Base-by-base conservation (phyloP, 2,113 vertebrate species). In the Rhodinocichla rosea region DNA sequence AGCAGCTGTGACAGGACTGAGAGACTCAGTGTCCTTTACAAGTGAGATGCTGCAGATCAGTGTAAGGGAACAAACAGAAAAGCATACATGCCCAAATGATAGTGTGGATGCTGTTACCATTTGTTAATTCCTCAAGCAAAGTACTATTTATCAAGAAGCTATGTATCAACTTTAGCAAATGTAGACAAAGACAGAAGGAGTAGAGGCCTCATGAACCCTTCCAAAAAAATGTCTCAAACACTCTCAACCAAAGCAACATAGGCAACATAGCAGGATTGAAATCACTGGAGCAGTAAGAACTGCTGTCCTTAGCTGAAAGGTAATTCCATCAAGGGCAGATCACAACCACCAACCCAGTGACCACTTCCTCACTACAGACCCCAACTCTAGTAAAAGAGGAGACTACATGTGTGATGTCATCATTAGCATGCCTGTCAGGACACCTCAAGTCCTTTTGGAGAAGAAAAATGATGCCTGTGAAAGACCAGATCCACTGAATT, bases 401-500 rank as follows among this genome's bases (percentile, higher is more conserved):
- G 15, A 45, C 23, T 67, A 33, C 23, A 17, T 1, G 1, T 74
- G 23, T 44, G 52, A 28, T 1, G 0, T 24, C 0, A 0, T 59
- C 15, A 74, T 74, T 49, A 71, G 42, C 49, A 35, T 1, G 0
- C 37, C 52, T 37, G 11, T 59, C 42, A 23, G 17, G 15, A 23
- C 15, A 70, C 23, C 11, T 49, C 42, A 73, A 37, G 23, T 78
- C 22, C 17, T 74, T 60, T 6, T 4, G 20, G 11, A 56, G n/a
- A 57, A 71, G 22, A 18, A 70, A 75, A 79, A 44, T 19, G 0
- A 63, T 26, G 19, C 27, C 40, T 33, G 30, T 79, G 33, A 39
- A 50, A 75, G 17, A 55, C 10, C 39, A 57, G 24, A 84, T 45
- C 21, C 39, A 59, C 17, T 4, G 6, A 74, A 78, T 47, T 39